These are phyloP conservation scores for Drosophila lowei DNA, from an alignment of 1,140 invertebrate genomes.

Conservation along the genomic window DNA sequence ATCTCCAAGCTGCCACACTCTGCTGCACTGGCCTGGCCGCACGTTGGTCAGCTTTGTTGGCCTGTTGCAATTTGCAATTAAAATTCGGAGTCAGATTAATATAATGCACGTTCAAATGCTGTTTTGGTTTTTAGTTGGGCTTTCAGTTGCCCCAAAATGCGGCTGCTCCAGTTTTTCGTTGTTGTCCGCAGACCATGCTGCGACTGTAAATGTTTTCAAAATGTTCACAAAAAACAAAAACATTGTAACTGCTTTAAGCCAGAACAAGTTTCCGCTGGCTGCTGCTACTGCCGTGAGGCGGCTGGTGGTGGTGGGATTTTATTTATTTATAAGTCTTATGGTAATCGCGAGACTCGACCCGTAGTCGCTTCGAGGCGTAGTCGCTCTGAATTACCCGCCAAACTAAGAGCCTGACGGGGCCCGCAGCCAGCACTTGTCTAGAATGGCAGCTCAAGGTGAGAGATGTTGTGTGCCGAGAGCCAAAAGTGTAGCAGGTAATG, in stretches of 20 bases:
- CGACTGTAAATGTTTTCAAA: slow-evolving; percentile 49
- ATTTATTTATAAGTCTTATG: slow-evolving; percentile 70
- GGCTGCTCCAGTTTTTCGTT: slow-evolving; percentile 64
- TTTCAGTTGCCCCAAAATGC: slow-evolving; percentile 41
- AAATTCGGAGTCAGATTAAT: slow-evolving; percentile 76
- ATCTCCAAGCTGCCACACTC: slow-evolving; percentile 30
- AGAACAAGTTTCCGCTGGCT: slow-evolving; percentile 57
- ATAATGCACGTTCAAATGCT: slow-evolving; percentile 70
- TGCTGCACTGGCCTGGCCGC: slow-evolving; percentile 17
- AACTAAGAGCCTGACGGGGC: slow-evolving; percentile 25
- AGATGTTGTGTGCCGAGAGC: slow-evolving; percentile 6
- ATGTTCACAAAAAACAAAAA: slow-evolving; percentile 18
- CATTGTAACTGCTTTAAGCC: slow-evolving; percentile 45
- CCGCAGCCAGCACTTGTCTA: slow-evolving; percentile 32
- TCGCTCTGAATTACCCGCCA: slow-evolving; percentile 39
- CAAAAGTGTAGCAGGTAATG: slow-evolving; percentile 19
- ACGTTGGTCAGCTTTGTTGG: background rate
- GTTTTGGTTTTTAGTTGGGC: slow-evolving; percentile 15
- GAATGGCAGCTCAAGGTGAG: slow-evolving; percentile 54
- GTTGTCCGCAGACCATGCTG: slow-evolving; percentile 45
- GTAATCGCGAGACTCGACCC: slow-evolving; percentile 47
- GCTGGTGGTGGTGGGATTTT: slow-evolving; percentile 19
- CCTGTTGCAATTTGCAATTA: slow-evolving; percentile 69
- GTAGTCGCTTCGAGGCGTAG: slow-evolving; percentile 52
- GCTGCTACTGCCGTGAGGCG: slow-evolving; percentile 4